Evolutionary conservation across 2,113 vertebrate species (phyloP).

Genomic region (Thamnophis sirtalis): DNA sequence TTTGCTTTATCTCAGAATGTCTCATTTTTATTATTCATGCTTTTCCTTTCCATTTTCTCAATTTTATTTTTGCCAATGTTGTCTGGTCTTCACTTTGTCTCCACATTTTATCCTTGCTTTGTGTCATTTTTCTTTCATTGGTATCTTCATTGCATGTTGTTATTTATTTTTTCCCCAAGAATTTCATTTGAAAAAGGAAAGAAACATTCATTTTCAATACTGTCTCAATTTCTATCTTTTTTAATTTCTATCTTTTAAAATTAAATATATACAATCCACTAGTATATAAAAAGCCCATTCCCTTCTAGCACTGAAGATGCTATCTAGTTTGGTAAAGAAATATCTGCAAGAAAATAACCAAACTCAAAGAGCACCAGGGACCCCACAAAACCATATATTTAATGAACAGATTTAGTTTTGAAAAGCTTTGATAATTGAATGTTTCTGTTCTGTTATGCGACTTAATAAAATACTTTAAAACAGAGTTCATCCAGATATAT

Average conservation of each 20-base stretch:
- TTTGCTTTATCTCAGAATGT: background rate
- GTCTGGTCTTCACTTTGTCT: background rate
- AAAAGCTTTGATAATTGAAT: background rate
- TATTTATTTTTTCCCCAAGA: background rate
- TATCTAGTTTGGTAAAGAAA: background rate
- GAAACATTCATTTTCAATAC: background rate
- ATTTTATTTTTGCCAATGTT: background rate
- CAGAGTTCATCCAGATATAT: background rate
- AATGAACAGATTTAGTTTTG: background rate
- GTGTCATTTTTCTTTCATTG: background rate
- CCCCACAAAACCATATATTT: background rate
- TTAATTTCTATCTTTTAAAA: background rate
- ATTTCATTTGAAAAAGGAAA: background rate
- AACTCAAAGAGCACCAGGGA: background rate
- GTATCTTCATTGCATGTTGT: background rate
- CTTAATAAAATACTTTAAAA: background rate
- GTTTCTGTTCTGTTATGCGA: background rate
- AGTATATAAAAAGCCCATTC: background rate
- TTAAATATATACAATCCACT: background rate
- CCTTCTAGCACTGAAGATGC: background rate
- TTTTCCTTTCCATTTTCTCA: background rate
- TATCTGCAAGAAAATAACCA: background rate
- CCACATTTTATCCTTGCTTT: background rate
- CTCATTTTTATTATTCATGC: background rate
- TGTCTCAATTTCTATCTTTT: background rate